Evolutionary conservation across 2,797 vertebrate species (phyloP).

Genomic region (Hafferia zeledoni): DNA sequence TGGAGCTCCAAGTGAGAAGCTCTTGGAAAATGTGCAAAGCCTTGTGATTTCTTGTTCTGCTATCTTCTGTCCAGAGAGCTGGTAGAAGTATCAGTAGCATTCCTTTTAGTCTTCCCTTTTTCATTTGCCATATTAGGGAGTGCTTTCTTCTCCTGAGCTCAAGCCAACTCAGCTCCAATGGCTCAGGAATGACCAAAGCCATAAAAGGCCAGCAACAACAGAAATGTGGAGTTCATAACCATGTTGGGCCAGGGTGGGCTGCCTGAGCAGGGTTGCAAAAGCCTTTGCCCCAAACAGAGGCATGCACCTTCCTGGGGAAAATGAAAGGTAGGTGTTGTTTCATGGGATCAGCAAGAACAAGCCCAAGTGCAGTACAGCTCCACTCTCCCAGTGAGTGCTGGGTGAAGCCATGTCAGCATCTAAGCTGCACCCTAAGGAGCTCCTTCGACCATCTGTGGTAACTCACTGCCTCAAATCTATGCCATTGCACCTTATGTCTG

Average conservation of each 20-base stretch:
- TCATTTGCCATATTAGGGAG: not conserved
- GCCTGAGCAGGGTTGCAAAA: not conserved
- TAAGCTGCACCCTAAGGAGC: not conserved
- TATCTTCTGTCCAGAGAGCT: not conserved
- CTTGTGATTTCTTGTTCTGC: not conserved
- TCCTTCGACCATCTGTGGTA: not conserved
- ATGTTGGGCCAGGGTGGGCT: not conserved
- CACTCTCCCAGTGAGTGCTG: not conserved
- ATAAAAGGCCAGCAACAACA: not conserved
- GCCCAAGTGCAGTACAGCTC: not conserved
- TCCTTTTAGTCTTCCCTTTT: not conserved
- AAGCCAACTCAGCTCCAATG: not conserved
- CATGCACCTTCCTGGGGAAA: not conserved
- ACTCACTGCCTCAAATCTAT: not conserved
- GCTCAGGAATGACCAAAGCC: not conserved
- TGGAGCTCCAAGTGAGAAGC: not conserved
- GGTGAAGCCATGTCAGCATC: not conserved
- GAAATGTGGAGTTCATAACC: not conserved
- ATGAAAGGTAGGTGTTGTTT: not conserved
- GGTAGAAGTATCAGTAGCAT: not conserved
- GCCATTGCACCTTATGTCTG: fast-evolving
- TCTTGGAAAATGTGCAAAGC: not conserved
- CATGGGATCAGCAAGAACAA: not conserved
- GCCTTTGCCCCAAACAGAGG: not conserved
- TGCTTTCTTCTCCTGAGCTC: not conserved